A percentile compares a stretch with the other conserved stretches of the same genome.
phyloP scores from a whole-genome alignment of 1,140 invertebrate species.

The Subanguina moxae region DNA sequence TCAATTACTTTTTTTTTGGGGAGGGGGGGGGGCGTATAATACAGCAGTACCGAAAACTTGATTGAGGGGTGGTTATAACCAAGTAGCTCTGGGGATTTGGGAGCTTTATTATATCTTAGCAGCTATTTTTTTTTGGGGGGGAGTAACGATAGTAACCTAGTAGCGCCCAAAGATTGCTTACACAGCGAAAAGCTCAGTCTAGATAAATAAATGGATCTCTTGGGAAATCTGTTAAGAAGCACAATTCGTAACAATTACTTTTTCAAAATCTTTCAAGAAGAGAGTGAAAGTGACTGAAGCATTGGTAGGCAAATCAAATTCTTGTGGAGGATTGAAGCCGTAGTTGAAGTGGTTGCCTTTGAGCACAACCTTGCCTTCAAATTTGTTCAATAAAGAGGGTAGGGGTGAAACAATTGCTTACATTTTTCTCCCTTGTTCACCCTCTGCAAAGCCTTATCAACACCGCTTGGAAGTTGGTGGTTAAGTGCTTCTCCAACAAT shows the following conservation, averaged over 20 bases:
- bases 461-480: conserved; percentile 71
- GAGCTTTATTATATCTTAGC: no score
- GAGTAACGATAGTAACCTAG: no score
- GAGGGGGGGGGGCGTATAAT: no score
- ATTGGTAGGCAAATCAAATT: conserved; percentile 75
- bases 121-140: no score
- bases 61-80: no score
- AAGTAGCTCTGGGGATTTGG: no score
- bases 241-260: conserved; percentile 65
- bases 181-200: no score
- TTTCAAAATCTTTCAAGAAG: conserved; percentile 72
- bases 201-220: no score
- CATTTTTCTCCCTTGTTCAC: conserved; percentile 8
- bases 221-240: no score
- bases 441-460: conserved; percentile 66
- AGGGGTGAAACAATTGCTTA: neutral
- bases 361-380: conserved; percentile 69
- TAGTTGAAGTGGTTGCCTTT: conserved; percentile 74
- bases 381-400: neutral
- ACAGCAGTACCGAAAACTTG: no score
- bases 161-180: no score
- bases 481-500: conserved; percentile 78
- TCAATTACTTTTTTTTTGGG: no score
- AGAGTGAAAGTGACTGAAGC: conserved; percentile 70
- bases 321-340: conserved; percentile 69